Evolutionary conservation across 2,888 invertebrate species (phyloP).

Genomic region (Onthophagus sagittarius): DNA sequence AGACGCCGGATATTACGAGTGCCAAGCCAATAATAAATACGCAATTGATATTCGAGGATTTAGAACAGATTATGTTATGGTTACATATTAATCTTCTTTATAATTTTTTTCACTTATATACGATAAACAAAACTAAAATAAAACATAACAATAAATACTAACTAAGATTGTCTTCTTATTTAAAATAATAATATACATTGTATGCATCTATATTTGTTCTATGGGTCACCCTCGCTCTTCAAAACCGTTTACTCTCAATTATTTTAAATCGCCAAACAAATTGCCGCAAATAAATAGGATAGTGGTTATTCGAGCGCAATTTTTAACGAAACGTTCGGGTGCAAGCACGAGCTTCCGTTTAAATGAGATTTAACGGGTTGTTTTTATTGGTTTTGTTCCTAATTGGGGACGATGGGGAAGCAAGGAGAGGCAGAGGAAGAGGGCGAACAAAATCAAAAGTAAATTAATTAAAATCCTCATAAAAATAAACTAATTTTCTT

Average conservation of each 20-base stretch:
- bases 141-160: background rate
- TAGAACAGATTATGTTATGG: conserved; percentile 61
- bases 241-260: background rate
- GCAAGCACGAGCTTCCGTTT: too few relatives aligned
- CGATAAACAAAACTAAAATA: background rate
- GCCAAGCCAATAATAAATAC: conserved; percentile 69
- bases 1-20: conserved; percentile 69
- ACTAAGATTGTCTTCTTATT: background rate
- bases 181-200: background rate
- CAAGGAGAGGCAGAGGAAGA: conserved; percentile 67
- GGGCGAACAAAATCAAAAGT: conserved; percentile 75
- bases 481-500: conserved; percentile 3
- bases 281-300: background rate
- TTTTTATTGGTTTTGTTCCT: conserved; percentile 1
- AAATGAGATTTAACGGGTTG: background rate
- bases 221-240: background rate
- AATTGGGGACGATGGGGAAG: conserved; percentile 36
- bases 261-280: background rate
- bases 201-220: background rate
- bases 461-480: conserved; percentile 23
- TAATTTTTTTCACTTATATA: background rate
- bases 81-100: conserved; percentile 33
- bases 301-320: background rate
- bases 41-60: conserved; percentile 65
- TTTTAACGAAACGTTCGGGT: background rate